Conservation (phyloP, 2,113 vertebrate species). For the Anolis sagrei region DNA sequence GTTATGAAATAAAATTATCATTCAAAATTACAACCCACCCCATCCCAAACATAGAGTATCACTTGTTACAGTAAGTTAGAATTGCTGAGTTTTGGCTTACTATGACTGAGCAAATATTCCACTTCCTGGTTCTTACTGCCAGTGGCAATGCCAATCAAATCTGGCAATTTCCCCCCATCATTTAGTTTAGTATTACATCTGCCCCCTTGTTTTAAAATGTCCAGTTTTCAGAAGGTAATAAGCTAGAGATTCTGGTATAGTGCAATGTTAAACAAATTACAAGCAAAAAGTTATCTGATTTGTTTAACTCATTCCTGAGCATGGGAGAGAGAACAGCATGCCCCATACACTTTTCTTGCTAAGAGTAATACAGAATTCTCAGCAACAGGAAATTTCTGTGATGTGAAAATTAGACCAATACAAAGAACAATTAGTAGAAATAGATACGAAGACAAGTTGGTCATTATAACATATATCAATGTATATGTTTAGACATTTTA, state of each 20-base stretch:
- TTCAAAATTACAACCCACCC: neutral
- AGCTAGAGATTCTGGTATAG: neutral
- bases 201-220: neutral
- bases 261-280: neutral
- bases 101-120: neutral
- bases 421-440: neutral
- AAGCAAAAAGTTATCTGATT: neutral
- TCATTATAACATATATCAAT: no score
- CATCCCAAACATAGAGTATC: neutral
- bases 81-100: neutral
- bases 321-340: neutral
- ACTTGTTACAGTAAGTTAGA: neutral
- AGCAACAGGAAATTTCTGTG: neutral
- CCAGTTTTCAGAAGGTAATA: neutral
- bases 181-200: neutral
- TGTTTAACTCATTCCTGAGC: neutral
- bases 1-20: neutral
- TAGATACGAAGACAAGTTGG: no score
- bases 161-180: neutral
- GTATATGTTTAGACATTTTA: neutral
- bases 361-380: neutral
- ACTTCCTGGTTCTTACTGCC: neutral
- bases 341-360: neutral
- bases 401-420: neutral
- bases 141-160: neutral